Conservation (phyloP, 2,888 invertebrate species). For the Amphiduros pacificus region DNA sequence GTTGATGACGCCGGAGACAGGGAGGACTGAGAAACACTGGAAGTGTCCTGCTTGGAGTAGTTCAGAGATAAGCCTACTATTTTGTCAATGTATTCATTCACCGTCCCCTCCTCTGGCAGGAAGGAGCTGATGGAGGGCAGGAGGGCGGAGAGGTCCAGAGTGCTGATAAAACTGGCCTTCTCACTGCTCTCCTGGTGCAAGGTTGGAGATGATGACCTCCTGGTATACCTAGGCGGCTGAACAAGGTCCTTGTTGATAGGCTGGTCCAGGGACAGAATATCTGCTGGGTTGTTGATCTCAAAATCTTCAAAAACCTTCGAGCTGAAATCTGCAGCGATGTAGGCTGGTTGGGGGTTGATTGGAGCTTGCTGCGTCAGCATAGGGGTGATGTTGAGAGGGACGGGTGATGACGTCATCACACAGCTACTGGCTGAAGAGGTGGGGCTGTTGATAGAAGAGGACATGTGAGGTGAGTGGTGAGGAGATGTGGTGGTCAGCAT, state of each 20-base stretch:
- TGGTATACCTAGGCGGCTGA: neutral
- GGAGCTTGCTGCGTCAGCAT: too few species aligned
- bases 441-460: too few species aligned
- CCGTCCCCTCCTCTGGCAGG: slow-evolving; percentile 3
- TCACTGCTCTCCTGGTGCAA: too few species aligned
- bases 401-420: neutral
- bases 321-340: too few species aligned
- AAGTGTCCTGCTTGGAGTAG: neutral
- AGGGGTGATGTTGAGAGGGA: too few species aligned
- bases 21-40: neutral
- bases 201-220: neutral
- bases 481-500: too few species aligned
- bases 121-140: slow-evolving; percentile 19
- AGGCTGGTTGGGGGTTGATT: too few species aligned
- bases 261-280: slow-evolving; percentile 20
- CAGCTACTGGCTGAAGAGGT: neutral
- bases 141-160: slow-evolving; percentile 8
- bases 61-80: slow-evolving; percentile 10
- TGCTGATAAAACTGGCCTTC: neutral
- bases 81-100: slow-evolving; percentile 10
- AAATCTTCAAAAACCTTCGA: slow-evolving; percentile 19
- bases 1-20: slow-evolving; percentile 1
- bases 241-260: slow-evolving; percentile 13
- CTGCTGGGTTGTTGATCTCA: slow-evolving; percentile 15
- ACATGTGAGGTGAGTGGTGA: too few species aligned